Evolutionary conservation across 2,797 vertebrate genomes (phyloP), one percentile per base, ranked within the genome.

Genomic region (Danio kyathit): DNA sequence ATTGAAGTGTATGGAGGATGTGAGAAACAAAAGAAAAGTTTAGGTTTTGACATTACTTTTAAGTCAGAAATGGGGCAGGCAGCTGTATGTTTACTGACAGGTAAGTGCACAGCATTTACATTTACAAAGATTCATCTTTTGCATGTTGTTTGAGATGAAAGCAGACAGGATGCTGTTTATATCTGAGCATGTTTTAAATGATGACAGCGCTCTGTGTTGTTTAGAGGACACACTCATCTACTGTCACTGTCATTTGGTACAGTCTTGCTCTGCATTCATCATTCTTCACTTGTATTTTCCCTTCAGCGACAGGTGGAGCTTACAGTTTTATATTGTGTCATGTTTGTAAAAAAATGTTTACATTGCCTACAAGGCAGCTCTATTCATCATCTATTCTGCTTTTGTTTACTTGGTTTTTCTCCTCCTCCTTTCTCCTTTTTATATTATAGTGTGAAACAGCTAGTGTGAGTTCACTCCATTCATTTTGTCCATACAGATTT

Each of bases 51-150:
- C 49, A 41, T 75, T 65, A 49, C 11, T 76, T 57, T 48, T 80
- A 71, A 74, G 79, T 78, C 11, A 51, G 3, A 60, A 77, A 91
- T 92, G 90, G 91, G 90, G 81, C 90, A 93, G 85, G 89, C 82
- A 84, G 86, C 86, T 38, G 80, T 84, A 59, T 90, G 90, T 87
- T 84, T 82, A 77, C 40, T 88, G 72, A 83, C 80, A 80, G 89
- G 89, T 91, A 86, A 91, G 90, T 89, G 61, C 63, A 43, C 72
- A 3, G 12, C 0, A 56, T 77, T 10, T 72, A 51, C 4, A 40
- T 74, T 78, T 83, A 44, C 17, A 41, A 66, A 29, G 6, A 59
- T 48, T 43, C n/a, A 43, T 43, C 19, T 38, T 21, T 67, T 40
- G 11, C 1, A 7, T 16, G 7, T 49, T 60, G 17, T 29, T 21